phyloP scores from a whole-genome alignment of 2,113 vertebrate genomes.

The Phylloscopus trochilus region DNA sequence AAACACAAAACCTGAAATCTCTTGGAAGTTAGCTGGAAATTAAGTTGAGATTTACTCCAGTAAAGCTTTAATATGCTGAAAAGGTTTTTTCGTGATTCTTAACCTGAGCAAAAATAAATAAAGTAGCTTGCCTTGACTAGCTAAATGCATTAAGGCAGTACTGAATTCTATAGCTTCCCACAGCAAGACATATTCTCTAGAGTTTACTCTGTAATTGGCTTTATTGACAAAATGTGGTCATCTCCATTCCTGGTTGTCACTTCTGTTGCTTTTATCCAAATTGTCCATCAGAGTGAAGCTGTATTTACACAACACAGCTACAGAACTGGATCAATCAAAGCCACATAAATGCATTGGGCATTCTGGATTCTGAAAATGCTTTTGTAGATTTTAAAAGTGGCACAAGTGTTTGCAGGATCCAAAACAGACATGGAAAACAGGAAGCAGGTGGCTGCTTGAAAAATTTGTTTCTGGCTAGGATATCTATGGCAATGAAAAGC shows the following conservation, averaged over 20 bases:
- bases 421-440: not conserved
- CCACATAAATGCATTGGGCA: not conserved
- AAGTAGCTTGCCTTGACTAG: not conserved
- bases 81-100: not conserved
- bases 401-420: not conserved
- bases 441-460: not conserved
- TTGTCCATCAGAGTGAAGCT: not conserved
- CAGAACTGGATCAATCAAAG: not conserved
- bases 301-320: not conserved
- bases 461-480: not conserved
- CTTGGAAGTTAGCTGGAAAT: not conserved
- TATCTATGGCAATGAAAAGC: not conserved
- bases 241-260: not conserved
- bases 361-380: not conserved
- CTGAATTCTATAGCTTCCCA: not conserved
- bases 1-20: not conserved
- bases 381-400: not conserved
- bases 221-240: not conserved
- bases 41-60: not conserved
- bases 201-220: not conserved
- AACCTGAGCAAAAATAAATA: not conserved
- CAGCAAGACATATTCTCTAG: not conserved
- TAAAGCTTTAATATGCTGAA: not conserved
- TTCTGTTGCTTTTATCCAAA: not conserved
- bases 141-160: not conserved